Base-by-base conservation (phyloP, 2,797 vertebrate species). In the Enteromius radiatus region DNA sequence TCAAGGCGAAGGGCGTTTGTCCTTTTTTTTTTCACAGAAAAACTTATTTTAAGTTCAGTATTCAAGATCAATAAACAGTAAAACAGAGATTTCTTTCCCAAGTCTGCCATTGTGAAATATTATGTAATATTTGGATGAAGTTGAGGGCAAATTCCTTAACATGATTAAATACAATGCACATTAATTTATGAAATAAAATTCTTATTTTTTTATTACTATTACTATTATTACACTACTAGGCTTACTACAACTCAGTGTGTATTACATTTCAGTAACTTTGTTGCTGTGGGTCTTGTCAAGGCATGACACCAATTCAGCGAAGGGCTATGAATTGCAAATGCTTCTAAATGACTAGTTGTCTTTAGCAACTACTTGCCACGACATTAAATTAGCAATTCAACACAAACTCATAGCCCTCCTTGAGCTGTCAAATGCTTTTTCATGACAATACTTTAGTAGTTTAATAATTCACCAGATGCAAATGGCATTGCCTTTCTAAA, bases 341-440 rank as follows among this genome's bases (percentile, higher is more conserved):
- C 36, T 64, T 43, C 43, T 21, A 21, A 69, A 54, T 67, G 17
- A 41, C 36, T 69, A 43, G 15, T 70, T 79, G 65, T 71, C 28
- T 80, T 86, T 76, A 82, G 82, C 84, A 45, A 68, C 56, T 76
- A 77, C 52, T 85, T 84, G 64, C n/a, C 19, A 17, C 47, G 45
- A 17, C 52, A 17, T 11, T 31, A 70, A 11, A 85, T 85, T 82
- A 76, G 56, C 64, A 85, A 67, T 70, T 61, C 84, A 82, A 69
- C 68, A 63, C 19, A 36, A 10, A 8, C 7, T 12, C 17, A 70
- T 15, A 23, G 56, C 28, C 47, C 11, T 12, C 23, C 23, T 49
- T 26, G 7, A 47, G 76, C 83, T 56, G 64, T 65, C 61, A 52
- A 75, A 52, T 19, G n/a, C 17, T 65, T 75, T 75, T 76, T 67